Evolutionary conservation across 2,113 vertebrate species (phyloP).

Genomic region (Chlorocebus sabaeus): DNA sequence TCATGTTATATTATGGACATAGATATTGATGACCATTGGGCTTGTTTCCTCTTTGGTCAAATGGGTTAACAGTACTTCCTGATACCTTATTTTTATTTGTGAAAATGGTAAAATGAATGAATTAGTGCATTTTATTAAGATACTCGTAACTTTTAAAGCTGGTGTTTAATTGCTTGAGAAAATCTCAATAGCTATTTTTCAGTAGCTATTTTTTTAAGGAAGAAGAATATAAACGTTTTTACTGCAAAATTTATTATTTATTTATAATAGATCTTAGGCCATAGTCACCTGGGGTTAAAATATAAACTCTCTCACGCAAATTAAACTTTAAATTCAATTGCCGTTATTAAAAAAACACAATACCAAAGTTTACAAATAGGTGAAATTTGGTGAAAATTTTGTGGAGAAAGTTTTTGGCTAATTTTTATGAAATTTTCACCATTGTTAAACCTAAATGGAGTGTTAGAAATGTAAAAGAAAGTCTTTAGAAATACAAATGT

Average conservation of each 20-base stretch:
- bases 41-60: not conserved
- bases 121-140: not conserved
- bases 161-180: not conserved
- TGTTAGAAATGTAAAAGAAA: not conserved
- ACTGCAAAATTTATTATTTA: not conserved
- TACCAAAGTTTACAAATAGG: not conserved
- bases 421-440: not conserved
- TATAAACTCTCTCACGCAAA: not conserved
- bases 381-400: not conserved
- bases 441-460: not conserved
- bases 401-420: not conserved
- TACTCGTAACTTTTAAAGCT: not conserved
- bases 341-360: not conserved
- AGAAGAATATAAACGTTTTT: not conserved
- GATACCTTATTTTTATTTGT: not conserved
- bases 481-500: not conserved
- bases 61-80: not conserved
- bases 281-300: not conserved
- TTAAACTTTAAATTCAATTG: not conserved
- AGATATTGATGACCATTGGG: not conserved
- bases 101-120: not conserved
- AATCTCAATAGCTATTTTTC: not conserved
- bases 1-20: not conserved
- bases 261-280: not conserved
- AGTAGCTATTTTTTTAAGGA: not conserved